Base-by-base conservation (phyloP, 2,113 vertebrate species). In the Alexandromys fortis region DNA sequence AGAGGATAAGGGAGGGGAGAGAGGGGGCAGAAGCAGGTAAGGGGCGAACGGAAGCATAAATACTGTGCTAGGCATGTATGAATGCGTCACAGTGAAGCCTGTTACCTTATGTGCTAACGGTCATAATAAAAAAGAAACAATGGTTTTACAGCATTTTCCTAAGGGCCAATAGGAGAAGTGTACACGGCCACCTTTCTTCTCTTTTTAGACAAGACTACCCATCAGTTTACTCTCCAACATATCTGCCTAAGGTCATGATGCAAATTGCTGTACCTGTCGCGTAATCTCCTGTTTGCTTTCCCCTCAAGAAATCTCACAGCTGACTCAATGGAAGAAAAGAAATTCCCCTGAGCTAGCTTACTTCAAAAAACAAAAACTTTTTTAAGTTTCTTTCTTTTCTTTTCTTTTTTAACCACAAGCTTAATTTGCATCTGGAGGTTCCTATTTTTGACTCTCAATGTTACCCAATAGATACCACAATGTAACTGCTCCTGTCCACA, bases 401-500 rank as follows among this genome's bases (percentile, higher is more conserved):
- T 55, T 58, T 58, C 17, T 28, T 81, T 73, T 58, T 61, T 73
- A 78, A 94, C 90, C 79, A 77, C 61, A 96, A 77, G 81, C 81
- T 92, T 87, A 92, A 83, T 96, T 96, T 96, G 83, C 96, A 92
- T 93, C 68, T 76, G 52, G 78, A 92, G 75, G 76, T 97, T 98
- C 96, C 96, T 91, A 97, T 96, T 98, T 97, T 96, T 52, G 90
- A 75, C 76, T 95, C 88, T 95, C 6, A 0, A 2, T 72, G 65
- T 97, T 97, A 95, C 97, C 85, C 94, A 96, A 95, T 47, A 94
- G 79, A 89, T 81, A 93, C 94, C 97, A 93, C 97, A 97, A 42
- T 83, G 85, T 79, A 95, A 98, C 96, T 63, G 91, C 49, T 94
- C 52, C 49, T 28, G 21, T 70, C 21, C 49, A 42, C 22, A 70